Base-by-base conservation (phyloP, 1,140 invertebrate species). In the Leptoteleia sp. region DNA sequence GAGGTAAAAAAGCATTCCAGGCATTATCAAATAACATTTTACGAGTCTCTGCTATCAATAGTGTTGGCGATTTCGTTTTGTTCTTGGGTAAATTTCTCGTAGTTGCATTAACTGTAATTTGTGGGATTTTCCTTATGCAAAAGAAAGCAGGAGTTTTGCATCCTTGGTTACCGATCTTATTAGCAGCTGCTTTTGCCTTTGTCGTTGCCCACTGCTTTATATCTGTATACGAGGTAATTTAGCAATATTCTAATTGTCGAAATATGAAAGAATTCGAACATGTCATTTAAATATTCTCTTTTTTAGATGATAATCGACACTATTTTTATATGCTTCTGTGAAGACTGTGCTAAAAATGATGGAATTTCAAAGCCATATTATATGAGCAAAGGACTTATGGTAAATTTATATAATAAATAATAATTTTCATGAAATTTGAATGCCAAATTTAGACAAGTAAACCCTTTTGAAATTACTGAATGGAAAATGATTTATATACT, bases 261-360 rank as follows among this genome's bases (percentile, higher is more conserved):
- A n/a, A n/a, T n/a, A n/a, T n/a, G n/a, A n/a, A n/a, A n/a, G n/a
- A n/a, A n/a, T n/a, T n/a, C n/a, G n/a, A n/a, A n/a, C n/a, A n/a
- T n/a, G n/a, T n/a, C n/a, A n/a, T n/a, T n/a, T n/a, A n/a, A n/a
- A n/a, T n/a, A n/a, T n/a, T n/a, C 37, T 6, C 33, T 19, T 17
- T 33, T 90, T 8, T 83, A 96, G 94, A 96, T 96, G 94, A 91
- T 94, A 0, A 94, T 96, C 37, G 95, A 96, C 80, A 94, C 95
- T 8, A 92, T 96, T 78, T 93, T 96, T 82, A 83, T 96, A 9
- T 96, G 95, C 82, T 96, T 97, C 89, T 94, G 96, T 89, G 94
- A 95, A 87, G 94, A 95, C 79, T 94, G 92, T 81, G 90, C 92
- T 40, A 87, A 91, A 57, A 96, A 96, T 84, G 94, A 96, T 89